Evolutionary conservation across 2,888 invertebrate genomes (phyloP).

Genomic region (Euplexia lucipara): DNA sequence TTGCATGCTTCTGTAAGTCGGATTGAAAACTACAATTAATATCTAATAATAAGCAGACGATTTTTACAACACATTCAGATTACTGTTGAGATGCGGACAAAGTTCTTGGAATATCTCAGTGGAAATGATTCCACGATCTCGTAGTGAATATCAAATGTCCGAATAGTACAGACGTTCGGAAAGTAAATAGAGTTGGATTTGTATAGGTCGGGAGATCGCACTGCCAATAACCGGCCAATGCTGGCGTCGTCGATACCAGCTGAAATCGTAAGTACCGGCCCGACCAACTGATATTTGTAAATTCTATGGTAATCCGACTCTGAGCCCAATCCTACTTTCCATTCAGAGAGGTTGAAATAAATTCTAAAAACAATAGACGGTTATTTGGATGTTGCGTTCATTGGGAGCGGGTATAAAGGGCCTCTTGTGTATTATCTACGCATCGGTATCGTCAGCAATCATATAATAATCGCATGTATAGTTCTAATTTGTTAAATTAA

Average conservation of each 20-base stretch:
- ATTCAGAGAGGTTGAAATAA: conserved; percentile 56
- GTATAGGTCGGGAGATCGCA: conserved; percentile 69
- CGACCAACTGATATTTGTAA: conserved; percentile 60
- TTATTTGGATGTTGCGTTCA: conserved; percentile 48
- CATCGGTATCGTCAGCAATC: conserved; percentile 42
- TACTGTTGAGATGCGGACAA: conserved; percentile 49
- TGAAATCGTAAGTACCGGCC: conserved; percentile 52
- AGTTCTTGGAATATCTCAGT: conserved; percentile 63
- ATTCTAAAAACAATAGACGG: conserved; percentile 61
- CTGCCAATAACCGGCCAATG: conserved; percentile 65
- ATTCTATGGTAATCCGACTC: conserved; percentile 56
- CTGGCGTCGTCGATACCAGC: conserved; percentile 44
- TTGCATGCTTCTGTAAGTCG: conserved; percentile 19
- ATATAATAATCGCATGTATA: conserved; percentile 49
- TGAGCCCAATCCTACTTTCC: conserved; percentile 52
- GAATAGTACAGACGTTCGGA: conserved; percentile 66
- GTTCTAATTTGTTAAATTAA: conserved; percentile 57
- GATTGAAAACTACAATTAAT: conserved; percentile 44
- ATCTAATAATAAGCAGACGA: neutral
- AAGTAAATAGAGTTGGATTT: conserved; percentile 74
- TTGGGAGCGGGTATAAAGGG: conserved; percentile 33
- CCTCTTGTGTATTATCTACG: conserved; percentile 45
- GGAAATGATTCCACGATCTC: conserved; percentile 71
- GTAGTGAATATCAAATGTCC: conserved; percentile 76
- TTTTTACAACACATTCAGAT: conserved; percentile 18